phyloP scores from a whole-genome alignment of 1,140 invertebrate species.

The Calycopis cecrops region DNA sequence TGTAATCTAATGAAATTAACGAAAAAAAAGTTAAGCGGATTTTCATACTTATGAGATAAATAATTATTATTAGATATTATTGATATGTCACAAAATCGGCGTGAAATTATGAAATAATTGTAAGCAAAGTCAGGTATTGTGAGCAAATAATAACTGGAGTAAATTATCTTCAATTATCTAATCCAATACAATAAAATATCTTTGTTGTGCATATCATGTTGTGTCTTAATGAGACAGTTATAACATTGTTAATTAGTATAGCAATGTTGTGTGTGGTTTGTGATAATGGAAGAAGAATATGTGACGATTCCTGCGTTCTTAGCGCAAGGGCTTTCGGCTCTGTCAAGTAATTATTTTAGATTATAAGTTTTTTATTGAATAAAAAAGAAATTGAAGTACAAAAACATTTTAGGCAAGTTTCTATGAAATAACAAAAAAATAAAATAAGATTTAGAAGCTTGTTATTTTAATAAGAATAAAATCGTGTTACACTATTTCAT shows the following conservation, averaged over 20 bases:
- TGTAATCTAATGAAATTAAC: too few species aligned
- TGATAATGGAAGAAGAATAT: slow-evolving; percentile 33
- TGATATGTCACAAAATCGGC: too few species aligned
- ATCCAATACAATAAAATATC: slow-evolving; percentile 29
- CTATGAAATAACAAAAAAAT: too few species aligned
- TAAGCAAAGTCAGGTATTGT: neutral
- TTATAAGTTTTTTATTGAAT: neutral
- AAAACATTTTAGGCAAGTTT: too few species aligned
- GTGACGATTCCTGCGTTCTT: slow-evolving; percentile 35
- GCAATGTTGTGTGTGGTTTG: neutral
- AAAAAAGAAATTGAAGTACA: too few species aligned
- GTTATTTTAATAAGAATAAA: too few species aligned
- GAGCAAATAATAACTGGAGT: neutral
- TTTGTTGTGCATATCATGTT: neutral
- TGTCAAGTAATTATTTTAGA: slow-evolving; percentile 42
- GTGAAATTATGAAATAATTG: too few species aligned
- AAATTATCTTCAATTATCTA: slow-evolving; percentile 18
- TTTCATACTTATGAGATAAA: too few species aligned
- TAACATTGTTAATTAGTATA: neutral
- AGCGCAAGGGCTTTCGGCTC: slow-evolving; percentile 35
- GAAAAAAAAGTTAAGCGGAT: too few species aligned
- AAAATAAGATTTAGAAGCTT: too few species aligned
- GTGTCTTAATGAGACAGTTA: neutral
- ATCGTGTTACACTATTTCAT: too few species aligned
- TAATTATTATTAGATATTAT: too few species aligned